phyloP scores from a whole-genome alignment of 35 echinoderm and acorn worm genomes.

The Heliocidaris erythrogramma region DNA sequence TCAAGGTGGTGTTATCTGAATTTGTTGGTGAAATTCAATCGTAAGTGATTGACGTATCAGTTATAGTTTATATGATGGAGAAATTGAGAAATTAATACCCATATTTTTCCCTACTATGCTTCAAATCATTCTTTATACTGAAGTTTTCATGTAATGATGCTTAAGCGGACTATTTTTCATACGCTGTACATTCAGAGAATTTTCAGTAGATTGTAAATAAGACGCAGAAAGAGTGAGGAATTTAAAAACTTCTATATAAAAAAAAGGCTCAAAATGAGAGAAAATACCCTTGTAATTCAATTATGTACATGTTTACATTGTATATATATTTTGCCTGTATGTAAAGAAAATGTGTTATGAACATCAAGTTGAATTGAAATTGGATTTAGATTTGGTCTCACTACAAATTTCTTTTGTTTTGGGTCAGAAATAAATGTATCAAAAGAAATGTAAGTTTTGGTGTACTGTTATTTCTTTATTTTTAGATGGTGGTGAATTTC shows the following conservation, averaged over 20 bases:
- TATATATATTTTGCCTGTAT: constrained; percentile 32
- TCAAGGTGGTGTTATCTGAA: too few relatives aligned
- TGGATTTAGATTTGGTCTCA: not conserved
- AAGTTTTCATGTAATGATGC: not conserved
- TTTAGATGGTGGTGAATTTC: not conserved
- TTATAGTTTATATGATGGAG: not conserved
- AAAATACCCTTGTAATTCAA: not conserved
- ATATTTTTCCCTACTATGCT: constrained; percentile 4
- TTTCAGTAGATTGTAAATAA: constrained; percentile 33
- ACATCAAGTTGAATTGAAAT: constrained; percentile 35
- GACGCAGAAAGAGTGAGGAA: not conserved
- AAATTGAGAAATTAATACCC: not conserved
- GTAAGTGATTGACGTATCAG: not conserved
- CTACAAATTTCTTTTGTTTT: not conserved
- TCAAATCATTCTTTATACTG: constrained; percentile 5
- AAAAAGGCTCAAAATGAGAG: not conserved
- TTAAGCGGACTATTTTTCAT: constrained; percentile 5
- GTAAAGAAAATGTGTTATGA: constrained; percentile 39
- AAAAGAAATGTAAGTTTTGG: not conserved
- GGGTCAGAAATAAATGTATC: not conserved
- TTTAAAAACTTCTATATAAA: not conserved
- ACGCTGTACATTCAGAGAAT: constrained; percentile 23
- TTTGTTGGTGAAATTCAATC: not conserved
- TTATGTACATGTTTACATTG: constrained; percentile 24
- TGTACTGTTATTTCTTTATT: not conserved